A percentile compares a stretch with the other conserved stretches of the same genome.
phyloP scores from a whole-genome alignment of 2,888 invertebrate species.

The Lissonota sp. region DNA sequence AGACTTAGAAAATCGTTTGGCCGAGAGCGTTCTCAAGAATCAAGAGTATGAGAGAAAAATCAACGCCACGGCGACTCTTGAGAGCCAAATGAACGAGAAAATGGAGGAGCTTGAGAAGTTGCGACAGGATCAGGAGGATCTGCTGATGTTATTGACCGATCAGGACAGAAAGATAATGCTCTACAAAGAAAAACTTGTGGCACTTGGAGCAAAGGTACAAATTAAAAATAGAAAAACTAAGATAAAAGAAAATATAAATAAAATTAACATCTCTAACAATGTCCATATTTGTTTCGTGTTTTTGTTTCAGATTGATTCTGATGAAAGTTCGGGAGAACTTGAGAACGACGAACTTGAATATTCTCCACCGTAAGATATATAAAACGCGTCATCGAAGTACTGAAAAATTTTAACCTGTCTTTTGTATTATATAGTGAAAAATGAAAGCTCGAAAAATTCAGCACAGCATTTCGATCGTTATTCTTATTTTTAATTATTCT shows the following conservation, averaged over 20 bases:
- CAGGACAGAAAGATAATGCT: slow-evolving; percentile 90
- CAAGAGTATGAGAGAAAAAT: slow-evolving; percentile 81
- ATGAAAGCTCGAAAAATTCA: slow-evolving; percentile 2
- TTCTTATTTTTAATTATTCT: slow-evolving; percentile 20
- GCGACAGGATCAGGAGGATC: slow-evolving; percentile 96
- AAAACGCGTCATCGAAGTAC: too few species aligned
- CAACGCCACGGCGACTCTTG: slow-evolving; percentile 74
- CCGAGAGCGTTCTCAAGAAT: slow-evolving; percentile 67
- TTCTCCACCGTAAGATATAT: slow-evolving; percentile 47
- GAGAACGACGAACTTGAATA: slow-evolving; percentile 76
- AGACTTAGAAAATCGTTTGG: slow-evolving; percentile 75
- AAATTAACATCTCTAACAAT: neutral
- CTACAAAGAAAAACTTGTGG: slow-evolving; percentile 86
- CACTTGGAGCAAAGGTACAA: slow-evolving; percentile 85
- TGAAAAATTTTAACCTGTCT: neutral
- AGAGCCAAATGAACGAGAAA: slow-evolving; percentile 80
- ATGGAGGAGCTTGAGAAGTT: slow-evolving; percentile 87
- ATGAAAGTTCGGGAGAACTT: slow-evolving; percentile 78
- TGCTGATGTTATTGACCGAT: slow-evolving; percentile 94
- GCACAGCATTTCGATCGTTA: slow-evolving; percentile 26
- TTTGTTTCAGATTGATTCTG: slow-evolving; percentile 76
- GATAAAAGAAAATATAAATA: neutral
- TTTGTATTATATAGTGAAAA: slow-evolving; percentile 50
- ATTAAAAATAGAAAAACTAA: neutral
- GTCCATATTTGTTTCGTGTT: neutral